These are phyloP conservation scores for Chionis minor DNA, from an alignment of 2,113 vertebrate species.

Conservation along the genomic window DNA sequence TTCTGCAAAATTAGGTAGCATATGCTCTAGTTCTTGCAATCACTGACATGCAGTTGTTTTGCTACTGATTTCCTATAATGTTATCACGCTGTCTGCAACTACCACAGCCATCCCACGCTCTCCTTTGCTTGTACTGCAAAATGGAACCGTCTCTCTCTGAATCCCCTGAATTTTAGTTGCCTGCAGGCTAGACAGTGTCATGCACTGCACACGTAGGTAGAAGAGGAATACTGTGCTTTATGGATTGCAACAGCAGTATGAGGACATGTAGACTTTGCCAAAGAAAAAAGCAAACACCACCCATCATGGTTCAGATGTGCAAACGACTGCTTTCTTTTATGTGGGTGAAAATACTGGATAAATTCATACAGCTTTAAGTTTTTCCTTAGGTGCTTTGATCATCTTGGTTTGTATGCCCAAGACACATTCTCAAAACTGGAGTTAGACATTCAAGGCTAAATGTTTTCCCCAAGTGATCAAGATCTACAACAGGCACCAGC, in stretches of 20 bases:
- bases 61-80: not conserved
- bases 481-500: not conserved
- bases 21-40: not conserved
- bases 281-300: not conserved
- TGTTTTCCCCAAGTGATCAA: not conserved
- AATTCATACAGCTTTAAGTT: not conserved
- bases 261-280: not conserved
- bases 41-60: not conserved
- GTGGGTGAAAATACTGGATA: not conserved
- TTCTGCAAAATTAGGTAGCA: not conserved
- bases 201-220: not conserved
- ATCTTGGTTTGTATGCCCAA: not conserved
- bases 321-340: not conserved
- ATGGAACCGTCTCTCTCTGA: not conserved
- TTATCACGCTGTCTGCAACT: not conserved
- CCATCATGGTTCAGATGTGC: not conserved
- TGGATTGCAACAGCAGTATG: not conserved
- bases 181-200: not conserved
- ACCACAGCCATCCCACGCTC: fast-evolving
- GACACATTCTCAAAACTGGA: not conserved
- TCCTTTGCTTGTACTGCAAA: not conserved
- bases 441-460: not conserved
- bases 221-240: not conserved
- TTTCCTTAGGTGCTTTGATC: not conserved
- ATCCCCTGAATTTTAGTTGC: not conserved